Conservation (phyloP, 2,113 vertebrate species). For the Vidua chalybeata region DNA sequence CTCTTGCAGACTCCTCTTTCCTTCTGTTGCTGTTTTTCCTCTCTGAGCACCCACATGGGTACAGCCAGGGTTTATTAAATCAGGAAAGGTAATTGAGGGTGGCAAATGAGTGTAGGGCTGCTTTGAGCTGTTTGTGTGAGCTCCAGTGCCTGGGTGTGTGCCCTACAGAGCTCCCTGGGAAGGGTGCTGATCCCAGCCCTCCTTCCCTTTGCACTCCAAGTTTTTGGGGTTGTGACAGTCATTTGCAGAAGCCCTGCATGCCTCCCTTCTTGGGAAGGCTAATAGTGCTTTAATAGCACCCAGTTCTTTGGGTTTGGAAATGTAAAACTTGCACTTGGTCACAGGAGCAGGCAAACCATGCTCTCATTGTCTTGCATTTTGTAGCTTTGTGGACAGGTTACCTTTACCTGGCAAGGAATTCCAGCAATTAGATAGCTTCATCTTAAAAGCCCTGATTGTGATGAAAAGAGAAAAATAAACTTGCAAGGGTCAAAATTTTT, state of each 20-base stretch:
- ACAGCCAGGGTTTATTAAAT: background rate
- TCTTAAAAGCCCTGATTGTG: background rate
- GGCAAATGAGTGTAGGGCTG: background rate
- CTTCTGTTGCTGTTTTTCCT: background rate
- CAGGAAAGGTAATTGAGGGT: background rate
- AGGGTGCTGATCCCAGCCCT: background rate
- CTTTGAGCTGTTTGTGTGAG: background rate
- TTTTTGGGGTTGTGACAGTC: background rate
- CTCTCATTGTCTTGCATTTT: background rate
- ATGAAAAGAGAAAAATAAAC: background rate
- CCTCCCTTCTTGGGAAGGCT: too few species aligned
- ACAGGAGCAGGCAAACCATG: background rate
- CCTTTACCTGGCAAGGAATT: background rate
- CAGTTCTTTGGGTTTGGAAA: background rate
- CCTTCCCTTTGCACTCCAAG: accelerated
- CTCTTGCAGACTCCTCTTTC: background rate
- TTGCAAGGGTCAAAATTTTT: background rate
- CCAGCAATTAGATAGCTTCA: background rate
- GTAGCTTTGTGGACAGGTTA: background rate
- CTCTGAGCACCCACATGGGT: background rate
- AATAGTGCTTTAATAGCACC: background rate
- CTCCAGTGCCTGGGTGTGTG: background rate
- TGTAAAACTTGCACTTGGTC: background rate
- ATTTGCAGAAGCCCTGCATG: background rate
- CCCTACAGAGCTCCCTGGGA: background rate